Evolutionary conservation across 2,888 invertebrate genomes (phyloP), one percentile per base, ranked within the genome.

Genomic region (Torymus texanus): DNA sequence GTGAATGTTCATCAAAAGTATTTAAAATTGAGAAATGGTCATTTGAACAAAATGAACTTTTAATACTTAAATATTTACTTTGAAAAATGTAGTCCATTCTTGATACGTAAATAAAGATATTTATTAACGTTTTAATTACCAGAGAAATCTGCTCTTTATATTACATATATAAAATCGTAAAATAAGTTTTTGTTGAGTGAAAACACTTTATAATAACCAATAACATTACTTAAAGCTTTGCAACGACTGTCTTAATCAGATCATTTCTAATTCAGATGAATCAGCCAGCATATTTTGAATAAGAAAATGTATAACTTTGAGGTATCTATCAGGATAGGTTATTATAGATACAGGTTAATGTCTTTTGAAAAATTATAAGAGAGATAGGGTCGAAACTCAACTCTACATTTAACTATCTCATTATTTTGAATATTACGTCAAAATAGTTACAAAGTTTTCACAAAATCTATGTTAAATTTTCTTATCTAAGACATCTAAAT

Each of bases 301-400:
- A 55, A 68, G 18, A 53, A 75, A 66, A 18, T 53, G 12, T 24
- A n/a, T 59, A 50, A 24, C 12, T 61, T 73, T 65, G 56, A 24
- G 63, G 24, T 50, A 61, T 16, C 21, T 13, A 73, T 61, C 29
- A 63, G 51, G 10, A 55, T 65, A 75, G 50, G 66, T 65, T 67
- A 55, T 13, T 63, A 41, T 41, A 63, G 24, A 21, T 51, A 2
- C 67, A 78, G 68, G 29, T 63, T 50, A 65, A 58, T 29, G 21
- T 63, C 24, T 63, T 29, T 72, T 29, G n/a, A 70, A 11, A 68
- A 70, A 61, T 58, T 12, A 77, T 51, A 13, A 58, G 56, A 74
- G 51, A 51, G n/a, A 29, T 72, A 66, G 72, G 21, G 78, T 81
- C 72, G 78, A 78, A 81, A 71, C 75, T 62, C 11, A 16, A 56